Conservation (phyloP, 92 coral and sea anemone genomes). For the Phymanthus crucifer region DNA sequence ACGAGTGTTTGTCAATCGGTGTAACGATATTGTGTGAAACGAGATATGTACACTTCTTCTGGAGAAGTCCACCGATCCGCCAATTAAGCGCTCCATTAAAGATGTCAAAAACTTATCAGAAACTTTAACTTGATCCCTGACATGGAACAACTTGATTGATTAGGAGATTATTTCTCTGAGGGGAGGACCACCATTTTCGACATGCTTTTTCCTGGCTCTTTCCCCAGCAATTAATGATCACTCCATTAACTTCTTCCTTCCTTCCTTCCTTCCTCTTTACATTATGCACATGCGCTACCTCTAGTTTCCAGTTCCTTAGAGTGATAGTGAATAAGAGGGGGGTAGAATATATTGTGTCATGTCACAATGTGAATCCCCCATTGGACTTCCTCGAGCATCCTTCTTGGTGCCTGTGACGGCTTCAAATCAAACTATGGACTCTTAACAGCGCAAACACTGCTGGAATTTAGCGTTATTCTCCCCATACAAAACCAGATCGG, state of each 20-base stretch:
- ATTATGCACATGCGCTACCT: not conserved
- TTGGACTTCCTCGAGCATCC: slow-evolving; percentile 40
- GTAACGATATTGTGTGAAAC: no score
- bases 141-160: no score
- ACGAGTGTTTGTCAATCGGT: no score
- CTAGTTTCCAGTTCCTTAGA: slow-evolving; percentile 29
- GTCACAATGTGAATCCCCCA: slow-evolving; percentile 35
- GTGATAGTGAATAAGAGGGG: slow-evolving; percentile 53
- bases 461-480: slow-evolving; percentile 64
- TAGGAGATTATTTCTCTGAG: no score
- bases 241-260: not conserved
- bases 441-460: slow-evolving; percentile 65
- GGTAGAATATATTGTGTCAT: slow-evolving; percentile 42
- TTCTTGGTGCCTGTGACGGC: slow-evolving; percentile 36
- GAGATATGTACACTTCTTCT: no score
- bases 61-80: no score
- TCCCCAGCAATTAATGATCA: no score
- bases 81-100: no score
- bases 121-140: no score
- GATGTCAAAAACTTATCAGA: no score
- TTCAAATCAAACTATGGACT: slow-evolving; percentile 51
- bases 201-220: no score
- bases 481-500: slow-evolving; percentile 13
- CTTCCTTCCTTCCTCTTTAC: not conserved
- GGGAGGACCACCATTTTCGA: no score